Evolutionary conservation across 1,140 invertebrate species (phyloP), one percentile per base, ranked within the genome.

Genomic region (Drosophila pruinosa): DNA sequence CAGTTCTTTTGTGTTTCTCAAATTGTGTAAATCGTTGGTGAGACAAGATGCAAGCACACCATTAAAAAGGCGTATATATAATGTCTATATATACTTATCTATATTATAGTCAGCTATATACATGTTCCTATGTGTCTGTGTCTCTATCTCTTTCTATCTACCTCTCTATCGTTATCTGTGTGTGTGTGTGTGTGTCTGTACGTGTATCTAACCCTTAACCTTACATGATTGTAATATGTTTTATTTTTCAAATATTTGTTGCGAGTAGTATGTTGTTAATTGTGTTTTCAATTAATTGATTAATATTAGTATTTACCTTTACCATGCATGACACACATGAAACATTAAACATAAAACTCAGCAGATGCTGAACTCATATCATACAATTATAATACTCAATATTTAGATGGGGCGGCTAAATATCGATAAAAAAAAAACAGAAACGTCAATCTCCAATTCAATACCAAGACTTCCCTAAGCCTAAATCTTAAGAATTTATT

Each of bases 161-260:
- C 43, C 34, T 41, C 12, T 43, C 22, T 70, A 12, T n/a, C n/a
- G n/a, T 12, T 61, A 58, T 47, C 47, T 58, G 31, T 64, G 45
- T 61, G 58, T 63, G 38, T 68, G 59, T 65, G 45, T 63, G 58
- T 34, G 41, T 58, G 62, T 78, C 53, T 78, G 47, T 67, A 62
- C 72, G 39, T 77, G 65, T 86, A 71, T 74, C 81, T 80, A 73
- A 73, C 62, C 58, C 52, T 59, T 57, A 75, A 45, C 43, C 53
- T 53, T 56, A 77, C 73, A 59, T 83, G 61, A 62, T 26, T 77
- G 73, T 81, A 59, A 76, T 31, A 56, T 85, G 63, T 54, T 63
- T 58, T 61, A 69, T 62, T 56, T 64, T 74, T 74, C 65, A 36
- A 17, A 65, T 86, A 80, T 85, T 54, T 80, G 54, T 82, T 86